These are phyloP conservation scores for Agonopterix subpropinquella DNA, from an alignment of 2,888 invertebrate species.

Conservation along the genomic window DNA sequence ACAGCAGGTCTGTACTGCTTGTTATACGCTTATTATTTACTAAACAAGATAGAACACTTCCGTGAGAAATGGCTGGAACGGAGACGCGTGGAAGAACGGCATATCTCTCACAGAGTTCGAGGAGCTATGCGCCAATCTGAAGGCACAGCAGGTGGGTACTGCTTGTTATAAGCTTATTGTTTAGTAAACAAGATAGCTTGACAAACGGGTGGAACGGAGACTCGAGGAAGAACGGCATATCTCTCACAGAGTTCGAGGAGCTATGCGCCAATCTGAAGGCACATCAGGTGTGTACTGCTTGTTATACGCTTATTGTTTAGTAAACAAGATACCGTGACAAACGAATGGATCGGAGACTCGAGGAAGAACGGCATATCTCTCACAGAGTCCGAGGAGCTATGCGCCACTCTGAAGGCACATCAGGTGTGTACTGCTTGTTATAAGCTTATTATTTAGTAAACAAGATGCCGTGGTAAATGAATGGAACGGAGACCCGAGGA, in stretches of 20 bases:
- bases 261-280: conserved; percentile 91
- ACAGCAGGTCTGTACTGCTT: conserved; percentile 77
- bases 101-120: conserved; percentile 94
- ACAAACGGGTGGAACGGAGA: too few species aligned
- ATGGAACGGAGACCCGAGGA: conserved; percentile 78
- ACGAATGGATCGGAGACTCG: conserved; percentile 77
- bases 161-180: too few species aligned
- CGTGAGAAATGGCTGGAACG: too few species aligned
- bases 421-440: conserved; percentile 67
- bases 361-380: conserved; percentile 88
- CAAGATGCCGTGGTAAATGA: too few species aligned
- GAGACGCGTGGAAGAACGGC: conserved; percentile 82
- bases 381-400: conserved; percentile 93
- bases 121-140: conserved; percentile 89
- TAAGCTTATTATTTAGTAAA: too few species aligned
- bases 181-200: too few species aligned
- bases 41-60: too few species aligned
- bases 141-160: conserved; percentile 83
- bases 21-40: too few species aligned
- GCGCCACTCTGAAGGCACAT: conserved; percentile 89
- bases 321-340: too few species aligned
- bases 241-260: conserved; percentile 92
- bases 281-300: conserved; percentile 77
- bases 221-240: conserved; percentile 85
- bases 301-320: too few species aligned